Evolutionary conservation across 2,113 vertebrate genomes (phyloP).

Genomic region (Rhipidura dahli): DNA sequence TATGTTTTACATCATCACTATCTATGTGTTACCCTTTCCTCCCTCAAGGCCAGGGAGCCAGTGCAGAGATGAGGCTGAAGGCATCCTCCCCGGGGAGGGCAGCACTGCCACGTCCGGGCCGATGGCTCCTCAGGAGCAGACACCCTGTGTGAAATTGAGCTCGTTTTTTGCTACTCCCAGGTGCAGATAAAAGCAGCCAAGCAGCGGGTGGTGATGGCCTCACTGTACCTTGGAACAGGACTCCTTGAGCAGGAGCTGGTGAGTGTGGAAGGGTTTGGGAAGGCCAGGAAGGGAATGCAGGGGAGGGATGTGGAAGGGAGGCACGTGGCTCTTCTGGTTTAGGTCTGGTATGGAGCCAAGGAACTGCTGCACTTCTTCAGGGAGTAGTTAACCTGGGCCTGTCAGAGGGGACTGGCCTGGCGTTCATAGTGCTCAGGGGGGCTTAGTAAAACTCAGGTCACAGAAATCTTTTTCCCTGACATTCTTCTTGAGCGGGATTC

Average conservation of each 20-base stretch:
- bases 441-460: neutral
- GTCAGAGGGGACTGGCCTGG: neutral
- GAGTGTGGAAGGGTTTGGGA: slow-evolving; percentile 45
- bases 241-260: slow-evolving; percentile 93
- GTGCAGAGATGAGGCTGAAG: neutral
- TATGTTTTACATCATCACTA: fast-evolving
- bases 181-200: slow-evolving; percentile 85
- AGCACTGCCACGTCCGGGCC: neutral
- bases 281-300: neutral
- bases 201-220: slow-evolving; percentile 92
- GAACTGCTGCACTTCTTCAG: neutral
- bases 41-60: neutral
- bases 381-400: neutral
- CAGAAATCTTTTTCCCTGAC: neutral
- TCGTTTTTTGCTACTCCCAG: slow-evolving; percentile 59
- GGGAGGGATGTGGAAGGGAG: neutral
- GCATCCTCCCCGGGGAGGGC: fast-evolving
- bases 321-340: fast-evolving
- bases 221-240: slow-evolving; percentile 92
- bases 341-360: neutral
- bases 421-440: neutral
- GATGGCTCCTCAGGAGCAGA: neutral
- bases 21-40: neutral
- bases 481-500: fast-evolving
- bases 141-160: neutral